Conservation (phyloP, 2,797 vertebrate species). For the Epinephelus coioides region DNA sequence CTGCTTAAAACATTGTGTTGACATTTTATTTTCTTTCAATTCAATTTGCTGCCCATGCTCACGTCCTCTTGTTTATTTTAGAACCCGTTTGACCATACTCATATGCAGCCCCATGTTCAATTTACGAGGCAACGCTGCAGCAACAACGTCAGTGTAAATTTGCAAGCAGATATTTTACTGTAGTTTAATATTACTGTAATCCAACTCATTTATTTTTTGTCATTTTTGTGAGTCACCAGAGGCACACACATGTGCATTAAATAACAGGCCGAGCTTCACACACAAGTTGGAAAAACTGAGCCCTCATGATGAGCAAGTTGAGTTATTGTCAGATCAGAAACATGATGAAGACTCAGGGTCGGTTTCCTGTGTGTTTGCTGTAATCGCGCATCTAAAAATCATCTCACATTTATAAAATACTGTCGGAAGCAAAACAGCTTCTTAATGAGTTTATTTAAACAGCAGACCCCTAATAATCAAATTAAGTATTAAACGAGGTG, state of each 20-base stretch:
- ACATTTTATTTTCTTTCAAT: conserved; percentile 65
- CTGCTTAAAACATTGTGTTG: conserved; percentile 64
- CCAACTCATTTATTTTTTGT: conserved; percentile 6
- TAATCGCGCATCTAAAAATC: conserved; percentile 21
- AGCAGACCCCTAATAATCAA: not conserved
- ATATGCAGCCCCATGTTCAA: conserved; percentile 15
- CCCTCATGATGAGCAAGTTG: not conserved
- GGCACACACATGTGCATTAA: not conserved
- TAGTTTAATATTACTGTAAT: not conserved
- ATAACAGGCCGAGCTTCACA: not conserved
- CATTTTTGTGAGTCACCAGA: conserved; percentile 26
- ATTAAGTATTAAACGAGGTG: not conserved
- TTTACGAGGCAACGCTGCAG: conserved; percentile 38
- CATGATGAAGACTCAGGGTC: conserved; percentile 7
- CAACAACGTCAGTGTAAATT: conserved; percentile 9
- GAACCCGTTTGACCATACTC: conserved; percentile 38
- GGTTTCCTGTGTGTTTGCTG: conserved; percentile 54
- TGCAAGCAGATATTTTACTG: conserved; percentile 11
- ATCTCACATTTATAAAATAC: not conserved
- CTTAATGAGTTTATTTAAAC: not conserved
- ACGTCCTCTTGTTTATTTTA: conserved; percentile 47
- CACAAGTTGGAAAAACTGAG: not conserved
- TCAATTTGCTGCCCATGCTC: conserved; percentile 46
- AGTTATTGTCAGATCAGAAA: conserved; percentile 40
- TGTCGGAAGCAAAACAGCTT: not conserved